Base-by-base conservation (phyloP, 2,888 invertebrate genomes). In the Drosophila affinis region DNA sequence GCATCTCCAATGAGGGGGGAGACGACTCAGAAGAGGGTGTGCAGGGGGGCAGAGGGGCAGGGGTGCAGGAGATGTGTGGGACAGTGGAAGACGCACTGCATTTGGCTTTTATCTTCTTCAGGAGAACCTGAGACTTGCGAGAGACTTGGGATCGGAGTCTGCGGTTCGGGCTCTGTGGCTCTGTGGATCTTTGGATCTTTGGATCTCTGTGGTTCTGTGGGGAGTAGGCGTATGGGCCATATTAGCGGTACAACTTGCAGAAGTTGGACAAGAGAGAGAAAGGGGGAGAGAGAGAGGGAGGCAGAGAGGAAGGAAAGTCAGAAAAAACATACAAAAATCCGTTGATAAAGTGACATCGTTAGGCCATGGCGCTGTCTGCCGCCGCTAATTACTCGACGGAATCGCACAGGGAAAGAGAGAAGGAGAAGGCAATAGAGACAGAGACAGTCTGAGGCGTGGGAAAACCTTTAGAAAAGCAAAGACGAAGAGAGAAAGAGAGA, bases 241-340 rank as follows among this genome's bases (percentile, higher is more conserved):
- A 90, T 91, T 91, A 91, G 92, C 90, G 91, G 91, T 90, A 91
- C 91, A 91, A 90, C 90, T 88, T 89, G 90, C 89, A 85, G 60
- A 78, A 80, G 69, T 74, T 77, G 76, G 70, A 29, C 44, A 9
- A 47, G 64, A 9, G 29, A 45, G 24, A 12, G 47, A 24, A n/a
- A n/a, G n/a, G n/a, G 10, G 3, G 24, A 10, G 9, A 21, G 9
- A 1, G 45, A 6, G 49, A 18, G 45, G 10, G 7, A 5, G 0
- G 45, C 17, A 34, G 51, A 32, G 45, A 46, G 58, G 58, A 56
- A 45, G 55, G 53, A 61, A 67, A 29, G n/a, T 52, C 48, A 68
- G 59, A 54, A 59, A 73, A 57, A 44, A 62, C 87, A 88, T 75
- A 81, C 84, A 84, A 55, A 70, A 85, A 82, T 78, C 84, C 87